Conservation (phyloP, 2,888 invertebrate species). For the Synanthedon vespiformis region DNA sequence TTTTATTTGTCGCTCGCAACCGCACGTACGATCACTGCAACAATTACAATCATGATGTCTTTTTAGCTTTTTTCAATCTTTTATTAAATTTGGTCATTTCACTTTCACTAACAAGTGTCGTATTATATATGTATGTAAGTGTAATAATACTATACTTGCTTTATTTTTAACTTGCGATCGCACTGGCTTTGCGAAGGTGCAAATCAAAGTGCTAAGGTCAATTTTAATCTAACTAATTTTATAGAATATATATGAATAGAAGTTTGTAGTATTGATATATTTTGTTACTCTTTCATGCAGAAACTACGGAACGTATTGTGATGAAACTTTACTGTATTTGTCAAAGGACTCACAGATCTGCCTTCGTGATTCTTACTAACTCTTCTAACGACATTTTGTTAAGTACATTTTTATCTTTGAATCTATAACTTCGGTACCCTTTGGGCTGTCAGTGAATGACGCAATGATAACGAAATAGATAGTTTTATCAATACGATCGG, state of each 20-base stretch:
- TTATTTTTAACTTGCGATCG: no score
- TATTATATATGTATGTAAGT: background rate
- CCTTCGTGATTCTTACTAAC: no score
- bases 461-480: background rate
- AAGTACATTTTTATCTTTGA: conserved; percentile 1
- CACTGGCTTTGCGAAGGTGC: no score
- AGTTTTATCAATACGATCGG: background rate
- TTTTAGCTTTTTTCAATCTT: conserved; percentile 13
- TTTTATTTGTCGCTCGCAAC: conserved; percentile 1
- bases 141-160: no score
- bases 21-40: conserved; percentile 2
- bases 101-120: conserved; percentile 41
- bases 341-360: no score
- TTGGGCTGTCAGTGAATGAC: background rate
- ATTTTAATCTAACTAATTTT: no score
- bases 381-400: background rate
- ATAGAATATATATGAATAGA: no score
- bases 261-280: no score
- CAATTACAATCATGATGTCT: conserved; percentile 13
- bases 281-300: no score
- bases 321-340: no score
- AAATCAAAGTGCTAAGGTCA: no score
- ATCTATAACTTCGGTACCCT: background rate
- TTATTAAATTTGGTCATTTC: conserved; percentile 31
- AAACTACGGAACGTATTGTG: no score